phyloP scores from a whole-genome alignment of 2,888 invertebrate genomes.

The Mythimna albipuncta region DNA sequence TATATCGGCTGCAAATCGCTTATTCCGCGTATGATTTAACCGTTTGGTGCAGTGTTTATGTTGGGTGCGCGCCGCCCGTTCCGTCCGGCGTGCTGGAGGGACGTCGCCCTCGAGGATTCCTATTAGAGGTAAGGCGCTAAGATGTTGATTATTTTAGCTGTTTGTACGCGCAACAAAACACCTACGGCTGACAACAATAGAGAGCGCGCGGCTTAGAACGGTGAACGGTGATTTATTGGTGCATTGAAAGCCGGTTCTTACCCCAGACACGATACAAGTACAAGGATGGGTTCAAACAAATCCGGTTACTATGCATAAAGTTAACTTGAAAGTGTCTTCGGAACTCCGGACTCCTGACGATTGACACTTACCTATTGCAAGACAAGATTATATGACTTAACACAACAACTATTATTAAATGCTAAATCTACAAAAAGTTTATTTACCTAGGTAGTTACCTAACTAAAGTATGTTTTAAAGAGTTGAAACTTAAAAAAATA shows the following conservation, averaged over 20 bases:
- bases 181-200: constrained; percentile 43
- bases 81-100: constrained; percentile 85
- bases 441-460: not conserved
- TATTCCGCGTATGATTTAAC: constrained; percentile 79
- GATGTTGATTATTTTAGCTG: constrained; percentile 74
- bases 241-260: constrained; percentile 75
- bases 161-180: constrained; percentile 59
- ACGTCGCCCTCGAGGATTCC: constrained; percentile 88
- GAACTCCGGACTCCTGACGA: not conserved
- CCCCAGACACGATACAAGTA: constrained; percentile 61
- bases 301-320: constrained; percentile 69
- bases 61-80: constrained; percentile 86
- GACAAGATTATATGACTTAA: too few species aligned
- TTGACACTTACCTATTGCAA: not conserved
- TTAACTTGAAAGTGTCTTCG: constrained; percentile 5
- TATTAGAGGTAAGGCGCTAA: constrained; percentile 82
- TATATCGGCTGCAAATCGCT: constrained; percentile 67
- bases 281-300: constrained; percentile 68
- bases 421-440: not conserved
- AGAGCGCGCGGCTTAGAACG: constrained; percentile 42
- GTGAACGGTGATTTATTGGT: constrained; percentile 63
- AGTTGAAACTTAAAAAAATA: not conserved
- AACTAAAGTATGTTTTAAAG: not conserved
- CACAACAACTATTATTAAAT: not conserved
- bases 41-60: constrained; percentile 90